Evolutionary conservation across 1,140 invertebrate genomes (phyloP), one percentile per base, ranked within the genome.

Genomic region (Bombus picipes): DNA sequence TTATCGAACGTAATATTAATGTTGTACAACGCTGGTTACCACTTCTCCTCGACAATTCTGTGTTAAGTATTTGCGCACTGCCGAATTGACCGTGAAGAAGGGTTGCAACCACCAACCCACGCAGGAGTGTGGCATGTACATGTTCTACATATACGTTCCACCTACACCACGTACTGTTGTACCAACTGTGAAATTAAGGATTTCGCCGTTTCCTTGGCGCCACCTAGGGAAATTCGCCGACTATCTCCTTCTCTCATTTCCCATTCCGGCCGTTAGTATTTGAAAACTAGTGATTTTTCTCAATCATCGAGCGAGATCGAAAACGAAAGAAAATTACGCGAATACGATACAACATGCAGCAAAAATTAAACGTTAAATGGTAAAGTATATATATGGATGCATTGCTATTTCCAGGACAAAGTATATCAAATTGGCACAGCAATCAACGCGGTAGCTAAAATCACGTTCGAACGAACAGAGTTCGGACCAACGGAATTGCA

Each of bases 111-210:
- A 77, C 77, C 65, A 39, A 75, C 41, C 59, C 39, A 47, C 13
- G 79, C 3, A 79, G 37, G 82, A 87, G 83, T 83, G 85, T 87
- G 76, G 83, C 78, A 53, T 32, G 74, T 88, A 68, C 22, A 22
- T 65, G 73, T 83, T n/a, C n/a, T 85, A 86, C 73, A 81, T 73
- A 86, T 77, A 83, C 6, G 47, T 18, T n/a, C 81, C 74, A 83
- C 83, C 68, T 85, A 90, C 89, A 5, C 84, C 84, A 88, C 85
- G 86, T 84, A 77, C 81, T 83, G 76, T 88, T 74, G 87, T 90
- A 90, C 84, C 82, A 83, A 85, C 86, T 82, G 83, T 84, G 91
- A 92, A 91, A 93, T 93, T 92, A 92, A 93, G 91, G 90, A 92
- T 91, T 88, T 88, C 82, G 74, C 85, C 88, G 85, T 86, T 90